phyloP scores from a whole-genome alignment of 2,113 vertebrate species.

The Todiramphus saurophagus region DNA sequence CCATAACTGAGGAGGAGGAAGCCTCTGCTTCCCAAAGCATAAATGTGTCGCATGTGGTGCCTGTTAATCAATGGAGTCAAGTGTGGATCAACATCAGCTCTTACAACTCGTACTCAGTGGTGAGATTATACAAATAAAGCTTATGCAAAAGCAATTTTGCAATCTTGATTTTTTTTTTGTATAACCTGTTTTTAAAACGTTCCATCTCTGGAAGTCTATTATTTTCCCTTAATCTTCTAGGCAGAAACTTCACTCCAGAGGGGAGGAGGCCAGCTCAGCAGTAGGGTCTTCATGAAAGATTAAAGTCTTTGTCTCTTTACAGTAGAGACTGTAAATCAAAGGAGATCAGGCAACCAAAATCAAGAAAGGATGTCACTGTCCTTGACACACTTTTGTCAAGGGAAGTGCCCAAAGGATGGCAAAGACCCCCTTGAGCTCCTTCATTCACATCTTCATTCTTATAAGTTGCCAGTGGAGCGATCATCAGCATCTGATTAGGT shows the following conservation, averaged over 20 bases:
- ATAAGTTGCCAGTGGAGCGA: background rate
- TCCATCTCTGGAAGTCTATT: background rate
- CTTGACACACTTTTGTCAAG: background rate
- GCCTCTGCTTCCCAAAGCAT: background rate
- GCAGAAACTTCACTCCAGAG: background rate
- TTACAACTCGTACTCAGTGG: background rate
- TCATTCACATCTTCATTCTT: background rate
- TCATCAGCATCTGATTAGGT: background rate
- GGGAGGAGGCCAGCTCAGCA: background rate
- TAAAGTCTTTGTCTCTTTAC: background rate
- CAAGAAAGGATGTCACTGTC: background rate
- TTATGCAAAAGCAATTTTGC: background rate
- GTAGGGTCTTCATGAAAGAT: background rate
- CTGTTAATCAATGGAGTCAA: conserved; percentile 28
- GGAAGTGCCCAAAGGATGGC: background rate
- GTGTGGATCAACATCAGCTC: background rate
- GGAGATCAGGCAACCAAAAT: background rate
- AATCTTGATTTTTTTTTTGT: background rate
- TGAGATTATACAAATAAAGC: background rate
- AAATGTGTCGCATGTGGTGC: conserved; percentile 2
- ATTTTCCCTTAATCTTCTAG: background rate
- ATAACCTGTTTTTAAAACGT: background rate
- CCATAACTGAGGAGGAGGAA: background rate
- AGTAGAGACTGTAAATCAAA: background rate
- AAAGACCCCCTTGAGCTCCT: background rate